Evolutionary conservation across 2,113 vertebrate species (phyloP), one percentile per base, ranked within the genome.

Genomic region (Nematolebias whitei): DNA sequence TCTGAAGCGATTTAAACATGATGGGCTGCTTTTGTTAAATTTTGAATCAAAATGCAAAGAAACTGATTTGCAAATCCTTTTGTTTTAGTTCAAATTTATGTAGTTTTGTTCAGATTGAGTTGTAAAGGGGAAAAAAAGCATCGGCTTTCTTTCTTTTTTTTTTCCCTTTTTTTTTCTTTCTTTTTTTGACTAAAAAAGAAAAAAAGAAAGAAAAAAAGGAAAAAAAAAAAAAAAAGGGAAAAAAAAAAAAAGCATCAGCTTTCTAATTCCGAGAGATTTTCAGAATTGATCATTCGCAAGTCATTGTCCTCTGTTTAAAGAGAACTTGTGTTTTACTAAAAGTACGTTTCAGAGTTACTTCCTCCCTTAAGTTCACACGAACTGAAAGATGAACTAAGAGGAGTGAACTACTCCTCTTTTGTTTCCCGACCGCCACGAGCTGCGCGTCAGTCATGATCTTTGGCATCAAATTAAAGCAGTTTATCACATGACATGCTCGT

Each of bases 261-360:
- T 48, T 3, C 22, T 40, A 19, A 47, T 4, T 19, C 26, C 7
- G 26, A 29, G 3, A 29, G 26, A 4, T 29, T 7, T 29, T 40
- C 11, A 54, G 14, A 32, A 20, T 35, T n/a, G 39, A 4, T 29
- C 26, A 29, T 18, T 7, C 54, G 65, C 49, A 45, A 32, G 55
- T 50, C n/a, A 49, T 11, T 13, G 6, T 18, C 11, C 44, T 7
- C 38, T 5, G 9, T 22, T 16, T 10, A 19, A 51, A 12, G 11
- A 14, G 54, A 13, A 32, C 8, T 63, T 19, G 32, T 1, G 26
- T 61, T 48, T 63, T 23, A 11, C 3, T 60, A 18, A 76, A 69
- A 58, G 63, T 22, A 29, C 56, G 64, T 71, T 84, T 77, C 78
- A 83, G 60, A 58, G 35, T 57, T 26, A 87, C 85, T 88, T 90